These are phyloP conservation scores for Strix aluco DNA, from an alignment of 2,113 vertebrate species.

Conservation along the genomic window DNA sequence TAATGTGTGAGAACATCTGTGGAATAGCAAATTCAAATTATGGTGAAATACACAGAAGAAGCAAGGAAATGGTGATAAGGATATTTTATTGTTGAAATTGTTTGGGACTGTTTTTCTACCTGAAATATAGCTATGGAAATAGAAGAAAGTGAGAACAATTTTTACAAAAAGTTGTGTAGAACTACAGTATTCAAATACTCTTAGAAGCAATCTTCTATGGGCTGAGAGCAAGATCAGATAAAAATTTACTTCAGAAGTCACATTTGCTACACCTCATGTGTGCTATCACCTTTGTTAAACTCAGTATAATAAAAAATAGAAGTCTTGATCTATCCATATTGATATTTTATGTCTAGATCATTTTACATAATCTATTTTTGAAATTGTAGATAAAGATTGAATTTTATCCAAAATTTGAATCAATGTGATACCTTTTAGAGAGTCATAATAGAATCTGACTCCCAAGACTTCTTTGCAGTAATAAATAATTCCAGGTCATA, in stretches of 20 bases:
- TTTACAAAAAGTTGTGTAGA: background rate
- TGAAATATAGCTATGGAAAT: background rate
- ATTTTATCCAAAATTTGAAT: background rate
- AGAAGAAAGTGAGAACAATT: background rate
- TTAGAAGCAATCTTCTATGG: background rate
- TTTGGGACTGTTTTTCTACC: background rate
- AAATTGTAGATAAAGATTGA: background rate
- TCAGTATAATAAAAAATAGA: background rate
- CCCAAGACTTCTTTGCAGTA: background rate
- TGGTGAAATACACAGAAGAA: background rate
- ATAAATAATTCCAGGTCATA: background rate
- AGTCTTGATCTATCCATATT: background rate
- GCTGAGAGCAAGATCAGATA: background rate
- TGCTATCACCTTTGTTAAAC: background rate
- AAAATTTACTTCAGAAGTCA: background rate
- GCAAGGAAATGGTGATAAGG: background rate
- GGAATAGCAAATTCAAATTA: background rate
- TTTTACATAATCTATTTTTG: background rate
- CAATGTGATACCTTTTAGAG: background rate
- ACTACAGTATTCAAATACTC: background rate
- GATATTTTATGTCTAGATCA: background rate
- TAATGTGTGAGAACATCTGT: background rate
- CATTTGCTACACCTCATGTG: background rate
- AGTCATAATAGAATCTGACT: background rate
- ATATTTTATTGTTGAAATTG: background rate